A percentile compares a stretch with the other conserved stretches of the same genome.
Evolutionary conservation across 2,888 invertebrate genomes (phyloP).

Genomic region (Phortica okadai): DNA sequence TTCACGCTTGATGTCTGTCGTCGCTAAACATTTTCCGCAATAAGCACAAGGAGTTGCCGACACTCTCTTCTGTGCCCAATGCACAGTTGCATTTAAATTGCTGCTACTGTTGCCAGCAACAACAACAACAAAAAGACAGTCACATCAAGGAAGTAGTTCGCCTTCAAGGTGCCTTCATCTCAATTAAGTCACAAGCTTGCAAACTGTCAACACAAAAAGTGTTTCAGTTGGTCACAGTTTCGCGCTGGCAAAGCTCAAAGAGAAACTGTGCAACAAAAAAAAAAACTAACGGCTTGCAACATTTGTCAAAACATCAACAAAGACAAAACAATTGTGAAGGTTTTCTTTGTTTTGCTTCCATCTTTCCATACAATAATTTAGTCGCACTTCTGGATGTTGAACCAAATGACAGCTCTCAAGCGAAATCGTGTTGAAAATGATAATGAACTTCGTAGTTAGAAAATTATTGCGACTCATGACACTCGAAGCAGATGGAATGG

Average conservation of each 20-base stretch:
- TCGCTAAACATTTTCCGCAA: not conserved
- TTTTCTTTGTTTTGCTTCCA: too few relatives aligned
- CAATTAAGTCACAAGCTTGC: conserved; percentile 8
- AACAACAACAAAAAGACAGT: not conserved
- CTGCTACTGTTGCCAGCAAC: not conserved
- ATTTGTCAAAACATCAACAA: not conserved
- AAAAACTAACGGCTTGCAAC: not conserved
- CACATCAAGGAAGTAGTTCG: conserved; percentile 15
- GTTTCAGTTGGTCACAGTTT: conserved; percentile 16
- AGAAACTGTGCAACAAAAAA: conserved; percentile 11
- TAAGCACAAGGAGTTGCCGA: not conserved
- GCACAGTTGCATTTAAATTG: not conserved
- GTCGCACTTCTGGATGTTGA: too few relatives aligned
- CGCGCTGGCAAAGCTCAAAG: not conserved
- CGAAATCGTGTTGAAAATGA: too few relatives aligned
- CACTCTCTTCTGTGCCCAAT: not conserved
- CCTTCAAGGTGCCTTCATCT: conserved; percentile 6
- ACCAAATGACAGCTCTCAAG: too few relatives aligned
- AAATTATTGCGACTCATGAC: too few relatives aligned
- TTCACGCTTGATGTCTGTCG: conserved; percentile 6
- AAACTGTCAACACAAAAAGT: conserved; percentile 2
- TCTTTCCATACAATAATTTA: too few relatives aligned
- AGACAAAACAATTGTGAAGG: too few relatives aligned
- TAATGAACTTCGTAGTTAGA: too few relatives aligned
- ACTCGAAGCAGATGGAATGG: too few relatives aligned